Evolutionary conservation across 2,888 invertebrate species (phyloP).

Genomic region (Trachelus tabidus): DNA sequence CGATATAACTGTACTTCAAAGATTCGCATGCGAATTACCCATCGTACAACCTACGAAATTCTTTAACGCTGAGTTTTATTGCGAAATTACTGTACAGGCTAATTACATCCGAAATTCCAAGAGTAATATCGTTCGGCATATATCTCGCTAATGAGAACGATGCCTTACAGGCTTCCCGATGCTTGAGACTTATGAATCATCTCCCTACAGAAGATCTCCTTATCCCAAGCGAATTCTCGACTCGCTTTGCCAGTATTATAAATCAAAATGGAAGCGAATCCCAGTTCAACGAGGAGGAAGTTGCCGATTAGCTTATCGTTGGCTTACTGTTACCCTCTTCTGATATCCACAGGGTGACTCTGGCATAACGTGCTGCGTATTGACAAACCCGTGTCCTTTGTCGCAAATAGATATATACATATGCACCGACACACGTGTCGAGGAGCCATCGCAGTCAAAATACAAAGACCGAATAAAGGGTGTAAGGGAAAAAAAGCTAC

Average conservation of each 20-base stretch:
- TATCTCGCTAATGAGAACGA: background rate
- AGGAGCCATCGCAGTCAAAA: background rate
- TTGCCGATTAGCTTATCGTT: constrained; percentile 1
- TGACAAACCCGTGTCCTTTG: constrained; percentile 3
- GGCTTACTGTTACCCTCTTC: background rate
- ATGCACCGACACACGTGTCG: background rate
- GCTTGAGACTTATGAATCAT: background rate
- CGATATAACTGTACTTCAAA: background rate
- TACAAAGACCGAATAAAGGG: background rate
- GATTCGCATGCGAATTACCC: background rate
- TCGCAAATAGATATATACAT: background rate
- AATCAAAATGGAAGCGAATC: background rate
- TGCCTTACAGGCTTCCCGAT: background rate
- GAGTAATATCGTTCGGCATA: too few relatives aligned
- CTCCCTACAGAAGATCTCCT: background rate
- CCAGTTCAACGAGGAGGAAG: background rate
- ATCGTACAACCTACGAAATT: too few relatives aligned
- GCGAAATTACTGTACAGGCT: too few relatives aligned
- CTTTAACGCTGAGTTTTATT: too few relatives aligned
- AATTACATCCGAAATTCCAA: too few relatives aligned
- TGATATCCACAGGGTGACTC: background rate
- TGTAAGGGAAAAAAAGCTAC: background rate
- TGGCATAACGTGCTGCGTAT: background rate
- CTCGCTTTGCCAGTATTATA: background rate
- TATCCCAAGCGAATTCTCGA: background rate